Evolutionary conservation across 2,113 vertebrate genomes (phyloP), one percentile per base, ranked within the genome.

Genomic region (Condylura cristata): DNA sequence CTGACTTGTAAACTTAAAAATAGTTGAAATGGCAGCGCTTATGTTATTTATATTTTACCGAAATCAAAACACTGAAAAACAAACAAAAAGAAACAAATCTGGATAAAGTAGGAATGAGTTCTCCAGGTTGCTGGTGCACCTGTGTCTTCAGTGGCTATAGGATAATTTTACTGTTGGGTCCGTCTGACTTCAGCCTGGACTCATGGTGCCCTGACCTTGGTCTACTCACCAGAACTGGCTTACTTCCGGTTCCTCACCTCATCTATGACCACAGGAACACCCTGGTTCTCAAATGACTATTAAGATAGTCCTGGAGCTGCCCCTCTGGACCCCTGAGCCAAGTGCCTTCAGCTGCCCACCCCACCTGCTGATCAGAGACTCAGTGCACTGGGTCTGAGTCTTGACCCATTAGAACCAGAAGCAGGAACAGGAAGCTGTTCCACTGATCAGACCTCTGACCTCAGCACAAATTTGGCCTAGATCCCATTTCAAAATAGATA

Each of bases 321-420:
- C 4, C 56, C 34, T 80, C 8, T 30, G 51, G 16, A n/a, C 9
- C 61, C 46, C 16, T 61, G 28, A 44, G 32, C n/a, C 3, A 10
- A 28, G 2, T 11, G 3, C 8, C 76, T 48, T n/a, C 65, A 63
- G 79, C 46, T 51, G 51, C 65, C 41, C 9, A 8, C 66, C 2
- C 39, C 20, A 32, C 24, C 60, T 28, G 14, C 1, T 44, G 5
- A 58, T 65, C 13, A 61, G 89, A 66, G 60, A 39, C 9, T 6
- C 41, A 7, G 30, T 86, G 17, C 18, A 4, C 28, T 26, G 70
- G 58, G 22, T 60, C 28, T 58, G 65, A 58, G 14, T 24, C 41
- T 32, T 58, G 30, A 56, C 22, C 28, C 41, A 24, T 41, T 11
- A 83, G 65, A 84, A 92, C 26, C 26, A 75, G 87, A 66, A 90